phyloP scores from a whole-genome alignment of 1,140 invertebrate genomes.

The Nasonia giraulti region DNA sequence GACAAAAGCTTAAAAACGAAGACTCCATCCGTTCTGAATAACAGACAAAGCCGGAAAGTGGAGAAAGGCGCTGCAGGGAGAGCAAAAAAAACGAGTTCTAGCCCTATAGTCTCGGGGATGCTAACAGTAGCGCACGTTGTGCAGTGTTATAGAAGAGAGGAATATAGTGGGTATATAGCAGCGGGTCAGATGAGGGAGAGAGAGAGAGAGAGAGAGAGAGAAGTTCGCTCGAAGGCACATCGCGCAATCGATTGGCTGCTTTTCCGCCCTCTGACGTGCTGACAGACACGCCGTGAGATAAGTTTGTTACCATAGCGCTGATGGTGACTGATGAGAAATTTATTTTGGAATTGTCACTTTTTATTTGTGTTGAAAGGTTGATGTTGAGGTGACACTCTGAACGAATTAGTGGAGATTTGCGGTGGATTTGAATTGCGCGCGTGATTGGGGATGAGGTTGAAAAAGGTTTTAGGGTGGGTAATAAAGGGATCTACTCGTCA shows the following conservation, averaged over 20 bases:
- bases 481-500: too few species aligned
- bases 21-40: background rate
- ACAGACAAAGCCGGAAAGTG: background rate
- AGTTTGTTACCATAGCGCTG: background rate
- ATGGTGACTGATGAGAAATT: too few species aligned
- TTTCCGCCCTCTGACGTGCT: background rate
- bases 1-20: constrained; percentile 4
- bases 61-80: background rate
- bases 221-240: background rate
- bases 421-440: too few species aligned
- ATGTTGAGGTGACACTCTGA: too few species aligned
- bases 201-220: background rate
- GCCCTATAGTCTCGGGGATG: background rate
- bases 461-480: too few species aligned
- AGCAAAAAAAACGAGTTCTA: background rate
- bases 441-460: too few species aligned
- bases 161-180: background rate
- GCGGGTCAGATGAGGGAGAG: background rate
- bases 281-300: background rate
- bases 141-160: background rate
- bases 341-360: too few species aligned
- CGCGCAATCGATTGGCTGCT: background rate
- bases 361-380: too few species aligned
- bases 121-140: background rate
- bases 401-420: too few species aligned